phyloP scores from a whole-genome alignment of 2,113 vertebrate genomes.

The Sander vitreus region DNA sequence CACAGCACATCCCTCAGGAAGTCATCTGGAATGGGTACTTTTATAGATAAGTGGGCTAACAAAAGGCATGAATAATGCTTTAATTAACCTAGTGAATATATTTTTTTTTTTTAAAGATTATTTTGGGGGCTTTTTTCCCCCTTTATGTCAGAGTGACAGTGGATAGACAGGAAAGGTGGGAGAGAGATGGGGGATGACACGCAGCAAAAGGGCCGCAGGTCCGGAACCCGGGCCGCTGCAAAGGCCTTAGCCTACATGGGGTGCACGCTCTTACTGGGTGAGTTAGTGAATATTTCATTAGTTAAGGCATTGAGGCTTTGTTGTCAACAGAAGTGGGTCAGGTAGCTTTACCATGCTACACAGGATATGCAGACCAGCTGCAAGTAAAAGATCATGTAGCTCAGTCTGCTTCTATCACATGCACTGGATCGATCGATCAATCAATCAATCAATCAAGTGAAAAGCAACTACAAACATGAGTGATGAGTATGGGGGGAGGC shows the following conservation, averaged over 20 bases:
- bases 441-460: neutral
- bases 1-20: neutral
- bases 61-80: slow-evolving; percentile 16
- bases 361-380: slow-evolving; percentile 11
- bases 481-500: neutral
- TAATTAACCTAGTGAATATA: slow-evolving; percentile 53
- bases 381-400: slow-evolving; percentile 1
- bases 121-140: too few species aligned
- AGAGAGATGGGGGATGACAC: too few species aligned
- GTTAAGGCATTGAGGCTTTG: slow-evolving; percentile 8
- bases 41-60: slow-evolving; percentile 49
- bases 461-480: neutral
- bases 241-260: too few species aligned
- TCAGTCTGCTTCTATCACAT: neutral
- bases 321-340: slow-evolving; percentile 42
- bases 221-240: too few species aligned
- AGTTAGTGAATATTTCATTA: slow-evolving; percentile 61
- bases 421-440: neutral
- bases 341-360: slow-evolving; percentile 22
- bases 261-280: too few species aligned
- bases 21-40: slow-evolving; percentile 3
- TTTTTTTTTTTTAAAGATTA: too few species aligned
- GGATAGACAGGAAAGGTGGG: too few species aligned
- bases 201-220: too few species aligned
- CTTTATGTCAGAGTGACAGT: too few species aligned